Base-by-base conservation (phyloP, 2,113 vertebrate species). In the Egretta garzetta region DNA sequence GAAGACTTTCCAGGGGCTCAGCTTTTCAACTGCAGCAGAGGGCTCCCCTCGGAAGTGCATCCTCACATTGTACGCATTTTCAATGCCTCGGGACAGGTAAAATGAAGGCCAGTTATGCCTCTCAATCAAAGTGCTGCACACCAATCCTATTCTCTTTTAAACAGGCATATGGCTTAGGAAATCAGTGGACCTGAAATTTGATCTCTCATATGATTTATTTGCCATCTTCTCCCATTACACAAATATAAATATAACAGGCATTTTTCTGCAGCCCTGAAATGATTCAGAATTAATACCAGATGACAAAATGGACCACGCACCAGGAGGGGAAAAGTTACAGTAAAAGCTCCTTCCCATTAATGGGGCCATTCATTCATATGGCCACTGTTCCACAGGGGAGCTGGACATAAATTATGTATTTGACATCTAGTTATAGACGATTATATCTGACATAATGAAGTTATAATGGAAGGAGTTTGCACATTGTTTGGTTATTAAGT, bases 401-500 rank as follows among this genome's bases (percentile, higher is more conserved):
- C 82, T 87, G 90, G 96, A 91, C 95, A 98, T 99, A 98, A 99
- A 98, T 99, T 98, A 99, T 98, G 97, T 95, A 97, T 97, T 97
- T 98, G 99, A 98, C 98, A 98, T 98, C 98, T 96, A 97, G 98
- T 98, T 98, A 99, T 97, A 98, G 98, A 98, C 62, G 97, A 99
- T 99, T 98, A 98, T 98, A 99, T 99, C 98, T 98, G 98, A 99
- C 98, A 99, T 99, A 98, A 99, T 98, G 98, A 98, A 98, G 97
- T 98, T 97, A 96, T 99, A 99, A 99, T 99, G 98, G 98, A 99
- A 98, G 98, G 98, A 98, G 97, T 98, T 98, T 97, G 85, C 98
- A 98, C 98, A 98, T 98, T 98, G 98, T 98, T 99, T 98, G 98
- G 98, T 98, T 99, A 99, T 99, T 99, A 98, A 99, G 98, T 98